A percentile compares a stretch with the other conserved stretches of the same genome.
Evolutionary conservation across 53 echinoderm and acorn worm species (phyloP).

Genomic region (Holothuria scabra): DNA sequence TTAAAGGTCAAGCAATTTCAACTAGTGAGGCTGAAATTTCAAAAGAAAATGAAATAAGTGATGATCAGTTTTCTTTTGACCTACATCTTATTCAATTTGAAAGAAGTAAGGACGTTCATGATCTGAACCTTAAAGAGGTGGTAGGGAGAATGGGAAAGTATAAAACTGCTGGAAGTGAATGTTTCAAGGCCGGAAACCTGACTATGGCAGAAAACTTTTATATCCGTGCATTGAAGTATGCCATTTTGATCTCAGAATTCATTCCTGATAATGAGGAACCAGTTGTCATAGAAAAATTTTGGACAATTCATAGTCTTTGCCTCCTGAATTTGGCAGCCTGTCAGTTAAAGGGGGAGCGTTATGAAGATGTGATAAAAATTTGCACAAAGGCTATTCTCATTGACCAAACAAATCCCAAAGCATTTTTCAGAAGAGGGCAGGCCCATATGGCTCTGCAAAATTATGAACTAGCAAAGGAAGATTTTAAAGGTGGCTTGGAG

Average conservation of each 20-base stretch:
- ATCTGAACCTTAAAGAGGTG: slow-evolving; percentile 67
- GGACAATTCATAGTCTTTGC: slow-evolving; percentile 62
- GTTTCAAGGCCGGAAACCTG: slow-evolving; percentile 69
- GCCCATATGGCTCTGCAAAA: slow-evolving; percentile 82
- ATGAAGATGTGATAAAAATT: slow-evolving; percentile 70
- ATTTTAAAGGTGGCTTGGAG: slow-evolving; percentile 63
- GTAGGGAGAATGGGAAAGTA: slow-evolving; percentile 56
- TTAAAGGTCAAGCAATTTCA: slow-evolving; percentile 8
- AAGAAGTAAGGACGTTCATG: slow-evolving; percentile 71
- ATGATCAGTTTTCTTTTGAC: background rate
- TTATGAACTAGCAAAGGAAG: slow-evolving; percentile 74
- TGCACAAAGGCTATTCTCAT: slow-evolving; percentile 71
- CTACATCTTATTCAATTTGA: slow-evolving; percentile 55
- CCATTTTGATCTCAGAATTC: slow-evolving; percentile 55
- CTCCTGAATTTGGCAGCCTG: slow-evolving; percentile 86
- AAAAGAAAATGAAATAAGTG: background rate
- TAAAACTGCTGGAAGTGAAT: slow-evolving; percentile 74
- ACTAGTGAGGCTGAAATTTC: slow-evolving; percentile 1
- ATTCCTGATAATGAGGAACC: slow-evolving; percentile 29
- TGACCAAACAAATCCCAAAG: slow-evolving; percentile 67
- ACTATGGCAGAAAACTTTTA: slow-evolving; percentile 77
- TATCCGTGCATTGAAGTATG: slow-evolving; percentile 67
- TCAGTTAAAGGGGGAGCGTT: slow-evolving; percentile 69
- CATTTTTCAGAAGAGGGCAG: slow-evolving; percentile 80
- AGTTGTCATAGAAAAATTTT: slow-evolving; percentile 49